These are phyloP conservation scores for Synergus itoensis DNA, from an alignment of 2,888 invertebrate species.

Conservation along the genomic window DNA sequence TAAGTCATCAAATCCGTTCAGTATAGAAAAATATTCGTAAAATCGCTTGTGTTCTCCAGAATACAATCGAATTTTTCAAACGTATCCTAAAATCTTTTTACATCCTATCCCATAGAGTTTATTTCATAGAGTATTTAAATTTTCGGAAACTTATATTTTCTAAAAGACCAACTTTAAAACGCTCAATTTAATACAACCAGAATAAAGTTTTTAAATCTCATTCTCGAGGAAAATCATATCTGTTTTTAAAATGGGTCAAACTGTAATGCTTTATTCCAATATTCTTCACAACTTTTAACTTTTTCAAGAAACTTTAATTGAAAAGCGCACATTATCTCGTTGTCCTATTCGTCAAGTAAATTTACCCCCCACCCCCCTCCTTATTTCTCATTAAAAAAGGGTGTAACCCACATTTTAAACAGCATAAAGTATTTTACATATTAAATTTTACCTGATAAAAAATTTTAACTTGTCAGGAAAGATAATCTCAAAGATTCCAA, in stretches of 20 bases:
- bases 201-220: background rate
- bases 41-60: background rate
- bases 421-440: constrained; percentile 16
- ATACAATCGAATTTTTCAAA: background rate
- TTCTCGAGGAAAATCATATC: background rate
- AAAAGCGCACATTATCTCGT: constrained; percentile 20
- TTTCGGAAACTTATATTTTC: background rate
- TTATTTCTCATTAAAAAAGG: background rate
- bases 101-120: background rate
- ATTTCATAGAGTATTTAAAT: too few relatives aligned
- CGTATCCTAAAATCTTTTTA: background rate
- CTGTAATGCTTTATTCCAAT: background rate
- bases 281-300: constrained; percentile 18
- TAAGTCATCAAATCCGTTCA: background rate
- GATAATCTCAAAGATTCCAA: background rate
- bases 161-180: background rate
- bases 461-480: background rate
- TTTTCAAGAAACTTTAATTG: constrained; percentile 26
- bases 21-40: background rate
- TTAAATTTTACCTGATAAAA: background rate
- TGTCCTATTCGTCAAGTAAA: constrained; percentile 8
- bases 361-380: background rate
- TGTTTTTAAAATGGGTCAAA: constrained; percentile 1
- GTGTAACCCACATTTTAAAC: constrained; percentile 12
- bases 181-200: background rate